These are phyloP conservation scores for Alloplasta piceator DNA, from an alignment of 2,888 invertebrate species.

Conservation along the genomic window DNA sequence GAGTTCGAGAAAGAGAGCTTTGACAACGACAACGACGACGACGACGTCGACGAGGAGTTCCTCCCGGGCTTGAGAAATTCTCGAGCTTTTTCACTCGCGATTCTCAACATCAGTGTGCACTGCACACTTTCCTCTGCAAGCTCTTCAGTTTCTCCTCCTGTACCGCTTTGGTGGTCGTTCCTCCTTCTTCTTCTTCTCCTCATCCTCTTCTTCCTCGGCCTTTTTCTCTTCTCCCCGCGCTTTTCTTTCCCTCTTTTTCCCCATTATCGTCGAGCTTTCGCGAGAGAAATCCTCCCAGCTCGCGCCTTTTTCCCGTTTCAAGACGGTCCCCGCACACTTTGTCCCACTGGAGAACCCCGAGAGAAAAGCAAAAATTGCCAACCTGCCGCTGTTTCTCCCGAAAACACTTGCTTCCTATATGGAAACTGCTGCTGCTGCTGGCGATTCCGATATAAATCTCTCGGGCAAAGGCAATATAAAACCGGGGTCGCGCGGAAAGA, in stretches of 20 bases:
- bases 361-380: slow-evolving; percentile 58
- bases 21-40: slow-evolving; percentile 42
- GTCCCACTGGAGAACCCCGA: slow-evolving; percentile 11
- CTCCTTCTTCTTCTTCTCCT: background rate
- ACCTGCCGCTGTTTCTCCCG: slow-evolving; percentile 47
- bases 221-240: slow-evolving; percentile 3
- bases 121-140: slow-evolving; percentile 37
- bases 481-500: slow-evolving; percentile 26
- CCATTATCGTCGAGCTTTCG: slow-evolving; percentile 54
- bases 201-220: slow-evolving; percentile 24
- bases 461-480: slow-evolving; percentile 57
- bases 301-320: slow-evolving; percentile 28
- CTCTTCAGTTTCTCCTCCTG: slow-evolving; percentile 28
- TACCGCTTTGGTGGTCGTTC: slow-evolving; percentile 50
- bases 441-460: slow-evolving; percentile 65
- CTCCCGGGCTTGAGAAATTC: slow-evolving; percentile 59
- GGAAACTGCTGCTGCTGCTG: slow-evolving; percentile 42
- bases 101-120: slow-evolving; percentile 37
- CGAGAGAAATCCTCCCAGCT: slow-evolving; percentile 4
- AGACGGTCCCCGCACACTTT: slow-evolving; percentile 12
- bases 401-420: slow-evolving; percentile 13
- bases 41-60: slow-evolving; percentile 49
- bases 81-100: slow-evolving; percentile 49
- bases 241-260: slow-evolving; percentile 11
- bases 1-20: slow-evolving; percentile 44